These are phyloP conservation scores for Eclectus roratus DNA, from an alignment of 2,113 vertebrate species.

Conservation along the genomic window DNA sequence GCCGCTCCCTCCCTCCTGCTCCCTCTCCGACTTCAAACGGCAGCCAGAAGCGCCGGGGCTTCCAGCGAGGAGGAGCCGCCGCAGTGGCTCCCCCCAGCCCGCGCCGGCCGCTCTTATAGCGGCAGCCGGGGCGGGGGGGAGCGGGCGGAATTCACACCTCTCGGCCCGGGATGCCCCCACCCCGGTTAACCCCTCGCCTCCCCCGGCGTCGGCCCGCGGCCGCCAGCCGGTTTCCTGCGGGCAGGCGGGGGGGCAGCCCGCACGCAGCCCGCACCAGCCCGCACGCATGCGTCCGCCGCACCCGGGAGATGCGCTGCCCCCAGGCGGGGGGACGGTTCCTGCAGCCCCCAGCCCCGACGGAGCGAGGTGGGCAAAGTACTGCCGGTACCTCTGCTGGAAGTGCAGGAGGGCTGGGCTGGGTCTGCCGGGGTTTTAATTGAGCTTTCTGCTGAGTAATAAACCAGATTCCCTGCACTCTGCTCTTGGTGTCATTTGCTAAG, in stretches of 20 bases:
- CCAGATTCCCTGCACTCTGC: not conserved
- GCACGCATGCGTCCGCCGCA: slow-evolving; percentile 2
- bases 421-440: not conserved
- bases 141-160: slow-evolving; percentile 72
- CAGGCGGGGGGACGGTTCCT: not conserved
- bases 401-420: accelerated
- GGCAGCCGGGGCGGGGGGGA: slow-evolving; percentile 9
- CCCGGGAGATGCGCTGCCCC: not conserved
- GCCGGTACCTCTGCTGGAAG: not conserved
- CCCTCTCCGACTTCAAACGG: slow-evolving; percentile 69
- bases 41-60: slow-evolving; percentile 64
- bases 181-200: slow-evolving; percentile 72
- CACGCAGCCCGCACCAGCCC: not conserved
- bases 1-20: slow-evolving; percentile 36
- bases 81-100: slow-evolving; percentile 65
- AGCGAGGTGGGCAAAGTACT: not conserved
- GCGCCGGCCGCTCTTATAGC: slow-evolving; percentile 74
- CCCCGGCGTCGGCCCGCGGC: slow-evolving; percentile 67
- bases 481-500: not conserved
- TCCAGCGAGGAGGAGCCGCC: slow-evolving; percentile 64
- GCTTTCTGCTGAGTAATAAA: not conserved
- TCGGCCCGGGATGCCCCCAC: slow-evolving; percentile 66
- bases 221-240: slow-evolving; percentile 70
- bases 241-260: slow-evolving; percentile 23
- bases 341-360: not conserved